These are phyloP conservation scores for Quadriops clusia DNA, from an alignment of 2,888 invertebrate genomes.

Conservation along the genomic window DNA sequence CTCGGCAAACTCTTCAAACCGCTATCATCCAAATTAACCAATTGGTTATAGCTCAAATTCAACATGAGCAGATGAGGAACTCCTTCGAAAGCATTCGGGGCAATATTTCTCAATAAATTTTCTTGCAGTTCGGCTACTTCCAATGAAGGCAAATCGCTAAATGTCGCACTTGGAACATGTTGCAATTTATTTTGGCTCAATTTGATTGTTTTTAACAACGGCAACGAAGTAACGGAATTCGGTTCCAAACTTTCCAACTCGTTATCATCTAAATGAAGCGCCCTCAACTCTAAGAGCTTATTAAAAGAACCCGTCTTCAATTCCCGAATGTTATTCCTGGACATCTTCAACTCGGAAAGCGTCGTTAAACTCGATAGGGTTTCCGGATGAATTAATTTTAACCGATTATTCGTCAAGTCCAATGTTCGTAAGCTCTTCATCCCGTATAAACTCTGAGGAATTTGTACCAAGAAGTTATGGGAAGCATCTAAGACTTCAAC, in stretches of 20 bases:
- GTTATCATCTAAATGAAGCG: slow-evolving; percentile 71
- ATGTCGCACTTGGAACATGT: slow-evolving; percentile 63
- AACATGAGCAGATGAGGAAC: slow-evolving; percentile 68
- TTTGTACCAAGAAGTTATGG: slow-evolving; percentile 59
- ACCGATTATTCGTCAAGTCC: slow-evolving; percentile 67
- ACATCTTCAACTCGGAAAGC: slow-evolving; percentile 58
- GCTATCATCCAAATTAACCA: slow-evolving; percentile 61
- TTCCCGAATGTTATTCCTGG: slow-evolving; percentile 61
- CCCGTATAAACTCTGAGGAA: slow-evolving; percentile 59
- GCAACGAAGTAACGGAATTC: slow-evolving; percentile 57
- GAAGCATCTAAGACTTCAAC: slow-evolving; percentile 67
- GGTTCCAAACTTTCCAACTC: slow-evolving; percentile 63
- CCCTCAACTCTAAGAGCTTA: slow-evolving; percentile 55
- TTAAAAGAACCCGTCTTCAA: slow-evolving; percentile 60
- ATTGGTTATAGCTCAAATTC: slow-evolving; percentile 72
- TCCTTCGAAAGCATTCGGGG: slow-evolving; percentile 62
- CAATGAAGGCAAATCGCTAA: slow-evolving; percentile 62
- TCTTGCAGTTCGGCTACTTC: slow-evolving; percentile 69
- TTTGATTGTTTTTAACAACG: slow-evolving; percentile 46
- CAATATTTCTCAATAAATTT: slow-evolving; percentile 55
- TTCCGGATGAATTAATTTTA: slow-evolving; percentile 56
- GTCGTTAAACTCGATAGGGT: slow-evolving; percentile 57
- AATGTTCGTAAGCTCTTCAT: slow-evolving; percentile 57
- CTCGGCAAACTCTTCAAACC: slow-evolving; percentile 63
- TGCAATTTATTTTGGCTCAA: slow-evolving; percentile 62